Conservation (phyloP, 2,113 vertebrate genomes). For the Carlito syrichta region DNA sequence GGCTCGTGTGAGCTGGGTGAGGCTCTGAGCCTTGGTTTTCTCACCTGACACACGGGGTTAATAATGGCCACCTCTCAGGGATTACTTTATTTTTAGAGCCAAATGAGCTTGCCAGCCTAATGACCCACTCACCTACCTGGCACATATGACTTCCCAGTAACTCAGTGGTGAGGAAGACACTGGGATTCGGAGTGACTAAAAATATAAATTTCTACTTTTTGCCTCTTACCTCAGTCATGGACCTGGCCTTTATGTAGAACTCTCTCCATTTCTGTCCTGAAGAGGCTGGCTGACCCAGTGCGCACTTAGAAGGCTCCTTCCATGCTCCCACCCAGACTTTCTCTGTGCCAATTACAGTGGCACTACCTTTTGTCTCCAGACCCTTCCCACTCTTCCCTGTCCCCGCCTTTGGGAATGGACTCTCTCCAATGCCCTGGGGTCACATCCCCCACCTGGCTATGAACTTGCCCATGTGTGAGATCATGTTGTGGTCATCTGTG, state of each 20-base stretch:
- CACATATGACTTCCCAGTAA: rapidly evolving
- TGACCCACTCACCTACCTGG: not conserved
- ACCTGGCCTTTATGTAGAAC: not conserved
- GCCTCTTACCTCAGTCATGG: not conserved
- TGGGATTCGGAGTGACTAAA: not conserved
- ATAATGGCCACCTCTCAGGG: not conserved
- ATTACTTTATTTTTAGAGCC: not conserved
- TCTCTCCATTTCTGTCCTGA: not conserved
- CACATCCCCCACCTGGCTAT: not conserved
- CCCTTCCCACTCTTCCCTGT: not conserved
- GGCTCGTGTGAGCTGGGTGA: not conserved
- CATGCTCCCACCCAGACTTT: no score
- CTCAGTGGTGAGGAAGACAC: not conserved
- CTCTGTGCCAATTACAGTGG: not conserved
- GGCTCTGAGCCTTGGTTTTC: not conserved
- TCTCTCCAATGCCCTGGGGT: not conserved
- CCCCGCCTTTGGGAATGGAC: not conserved
- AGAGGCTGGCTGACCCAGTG: not conserved
- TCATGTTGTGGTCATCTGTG: rapidly evolving
- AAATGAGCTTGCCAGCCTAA: not conserved
- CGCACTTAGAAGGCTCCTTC: no score
- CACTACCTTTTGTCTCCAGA: not conserved
- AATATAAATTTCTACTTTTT: not conserved
- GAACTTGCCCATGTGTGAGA: not conserved
- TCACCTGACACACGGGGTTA: not conserved